Percentiles rank a stretch among this genome's conserved stretches.
These are phyloP conservation scores for Lamellibrachia columna DNA, from an alignment of 2,888 invertebrate genomes.

Conservation along the genomic window DNA sequence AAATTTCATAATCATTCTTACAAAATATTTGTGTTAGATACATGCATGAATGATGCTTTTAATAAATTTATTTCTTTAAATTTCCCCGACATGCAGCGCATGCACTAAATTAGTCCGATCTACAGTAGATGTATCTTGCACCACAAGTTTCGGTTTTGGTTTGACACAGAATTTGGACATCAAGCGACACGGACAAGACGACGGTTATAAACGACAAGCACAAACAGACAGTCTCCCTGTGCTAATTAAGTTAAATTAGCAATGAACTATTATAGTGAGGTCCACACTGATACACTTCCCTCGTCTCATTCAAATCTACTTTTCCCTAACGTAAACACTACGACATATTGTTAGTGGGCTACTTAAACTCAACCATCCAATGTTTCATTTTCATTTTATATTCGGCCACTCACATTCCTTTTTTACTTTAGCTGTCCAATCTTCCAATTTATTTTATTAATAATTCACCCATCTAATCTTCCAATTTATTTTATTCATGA, in stretches of 20 bases:
- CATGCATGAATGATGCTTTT: not conserved
- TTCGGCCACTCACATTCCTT: not conserved
- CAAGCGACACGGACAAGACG: not conserved
- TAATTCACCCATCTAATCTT: not conserved
- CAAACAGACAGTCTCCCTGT: not conserved
- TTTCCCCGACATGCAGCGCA: not conserved
- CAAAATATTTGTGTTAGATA: not conserved
- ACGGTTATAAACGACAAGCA: not conserved
- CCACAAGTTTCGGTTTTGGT: not conserved
- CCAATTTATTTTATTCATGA: not conserved
- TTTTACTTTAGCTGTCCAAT: not conserved
- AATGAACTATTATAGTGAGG: not conserved
- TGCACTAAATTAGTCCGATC: not conserved
- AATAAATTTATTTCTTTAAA: not conserved
- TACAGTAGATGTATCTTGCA: not conserved
- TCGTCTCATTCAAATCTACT: not conserved
- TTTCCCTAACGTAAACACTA: not conserved
- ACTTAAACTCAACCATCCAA: not conserved
- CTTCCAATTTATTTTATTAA: no score
- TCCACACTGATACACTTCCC: not conserved
- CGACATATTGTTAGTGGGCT: not conserved
- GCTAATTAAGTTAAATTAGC: not conserved
- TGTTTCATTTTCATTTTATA: not conserved
- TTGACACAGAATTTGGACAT: slow-evolving; percentile 11
- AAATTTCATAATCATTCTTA: not conserved